Evolutionary conservation across 2,113 vertebrate genomes (phyloP), one percentile per base, ranked within the genome.

Genomic region (Xenus cinereus): DNA sequence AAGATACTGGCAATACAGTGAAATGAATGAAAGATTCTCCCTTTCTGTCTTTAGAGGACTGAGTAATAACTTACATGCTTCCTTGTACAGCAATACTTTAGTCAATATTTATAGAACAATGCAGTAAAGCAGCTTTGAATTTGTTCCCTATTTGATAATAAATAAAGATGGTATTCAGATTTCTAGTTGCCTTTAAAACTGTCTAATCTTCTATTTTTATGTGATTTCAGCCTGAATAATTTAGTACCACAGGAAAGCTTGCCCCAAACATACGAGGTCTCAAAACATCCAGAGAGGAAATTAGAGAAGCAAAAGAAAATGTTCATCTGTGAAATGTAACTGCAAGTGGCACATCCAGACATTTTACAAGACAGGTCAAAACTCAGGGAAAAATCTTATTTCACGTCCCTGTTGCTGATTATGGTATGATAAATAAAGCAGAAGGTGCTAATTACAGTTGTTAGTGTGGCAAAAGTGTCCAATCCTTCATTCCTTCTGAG

Each of bases 61-160:
- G 53, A 91, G 53, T 89, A 93, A 97, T 95, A 97, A 93, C 57
- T 90, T 86, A 74, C 46, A 30, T 37, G 41, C 59, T 91, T 90
- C 68, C 88, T 96, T 76, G 53, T 78, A 76, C 73, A 82, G 69
- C 20, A 87, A 82, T 91, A 86, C 21, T 90, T 96, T 69, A 90
- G 94, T 92, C 92, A 96, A 93, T 97, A 97, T 95, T 95, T 96
- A 96, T 95, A 97, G 45, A 90, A 96, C 84, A 92, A 87, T 76
- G 77, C 17, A 48, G 35, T 90, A 94, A 96, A 95, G 66, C 9
- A 84, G 56, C 57, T 92, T 92, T 35, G 81, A 92, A 92, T 94
- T 90, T 97, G 62, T 95, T 95, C 90, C 83, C 62, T 87, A 62
- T 87, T 72, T 92, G 92, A 72, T 62, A 92, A 97, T 95, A 96